Evolutionary conservation across 2,797 vertebrate genomes (phyloP).

Genomic region (Rhabdomys pumilio): DNA sequence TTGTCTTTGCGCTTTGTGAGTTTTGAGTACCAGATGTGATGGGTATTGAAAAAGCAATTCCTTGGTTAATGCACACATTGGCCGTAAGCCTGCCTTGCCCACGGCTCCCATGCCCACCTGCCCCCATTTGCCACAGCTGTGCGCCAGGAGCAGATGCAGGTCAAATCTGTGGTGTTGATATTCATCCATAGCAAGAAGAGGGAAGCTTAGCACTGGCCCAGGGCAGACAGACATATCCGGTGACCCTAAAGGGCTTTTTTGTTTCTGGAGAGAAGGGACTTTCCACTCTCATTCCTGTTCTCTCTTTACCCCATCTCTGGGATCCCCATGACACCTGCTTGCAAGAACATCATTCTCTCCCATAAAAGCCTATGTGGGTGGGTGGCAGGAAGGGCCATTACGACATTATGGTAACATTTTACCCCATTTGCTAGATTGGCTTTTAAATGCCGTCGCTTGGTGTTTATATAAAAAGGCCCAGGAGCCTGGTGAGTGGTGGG

Average conservation of each 20-base stretch:
- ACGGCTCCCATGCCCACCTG: neutral
- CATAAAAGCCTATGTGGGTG: neutral
- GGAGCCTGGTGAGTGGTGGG: neutral
- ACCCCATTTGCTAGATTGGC: neutral
- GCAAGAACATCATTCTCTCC: conserved; percentile 9
- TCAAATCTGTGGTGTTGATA: neutral
- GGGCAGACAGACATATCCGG: conserved; percentile 60
- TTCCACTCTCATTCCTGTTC: conserved; percentile 15
- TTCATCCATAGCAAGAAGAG: neutral
- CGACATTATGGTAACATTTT: neutral
- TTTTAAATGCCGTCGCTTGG: neutral
- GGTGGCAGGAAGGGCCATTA: neutral
- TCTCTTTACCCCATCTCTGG: neutral
- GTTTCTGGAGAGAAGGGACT: conserved; percentile 41
- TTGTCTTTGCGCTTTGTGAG: neutral
- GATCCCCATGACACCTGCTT: conserved; percentile 41
- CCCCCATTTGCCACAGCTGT: neutral
- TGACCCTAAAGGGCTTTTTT: conserved; percentile 59
- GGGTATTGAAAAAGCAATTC: neutral
- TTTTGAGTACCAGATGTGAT: neutral
- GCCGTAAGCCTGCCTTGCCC: neutral
- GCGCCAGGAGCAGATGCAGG: neutral
- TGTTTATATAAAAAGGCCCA: neutral
- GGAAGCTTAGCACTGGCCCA: conserved; percentile 54
- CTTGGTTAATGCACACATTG: neutral